These are phyloP conservation scores for Brenthis daphne DNA, from an alignment of 2,888 invertebrate genomes.

Conservation along the genomic window DNA sequence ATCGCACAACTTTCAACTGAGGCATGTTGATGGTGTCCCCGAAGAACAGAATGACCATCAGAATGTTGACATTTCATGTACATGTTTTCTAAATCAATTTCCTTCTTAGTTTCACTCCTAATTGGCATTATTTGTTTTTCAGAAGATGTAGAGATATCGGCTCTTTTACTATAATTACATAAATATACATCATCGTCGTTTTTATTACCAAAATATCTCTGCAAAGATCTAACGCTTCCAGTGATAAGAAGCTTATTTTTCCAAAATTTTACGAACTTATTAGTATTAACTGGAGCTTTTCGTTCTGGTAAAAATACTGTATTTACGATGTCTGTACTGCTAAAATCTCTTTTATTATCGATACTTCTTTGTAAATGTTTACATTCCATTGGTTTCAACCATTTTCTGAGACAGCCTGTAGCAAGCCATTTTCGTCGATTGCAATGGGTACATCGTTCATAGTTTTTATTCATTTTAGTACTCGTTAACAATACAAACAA, in stretches of 20 bases:
- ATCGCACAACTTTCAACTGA: conserved; percentile 75
- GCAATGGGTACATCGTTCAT: conserved; percentile 74
- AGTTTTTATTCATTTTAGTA: conserved; percentile 71
- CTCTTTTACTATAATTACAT: conserved; percentile 58
- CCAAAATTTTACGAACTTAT: conserved; percentile 77
- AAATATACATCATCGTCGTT: conserved; percentile 60
- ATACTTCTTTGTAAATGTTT: conserved; percentile 76
- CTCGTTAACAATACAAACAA: no score
- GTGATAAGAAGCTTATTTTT: conserved; percentile 74
- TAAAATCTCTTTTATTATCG: conserved; percentile 72
- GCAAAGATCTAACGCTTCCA: conserved; percentile 72
- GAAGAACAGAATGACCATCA: conserved; percentile 70
- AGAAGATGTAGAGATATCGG: conserved; percentile 63
- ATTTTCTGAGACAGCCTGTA: conserved; percentile 75
- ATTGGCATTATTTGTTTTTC: conserved; percentile 52
- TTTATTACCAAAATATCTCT: conserved; percentile 73
- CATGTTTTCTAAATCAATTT: conserved; percentile 57
- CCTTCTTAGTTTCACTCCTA: conserved; percentile 58
- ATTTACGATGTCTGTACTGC: conserved; percentile 69
- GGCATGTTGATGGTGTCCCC: conserved; percentile 73
- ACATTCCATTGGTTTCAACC: conserved; percentile 78
- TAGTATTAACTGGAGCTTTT: conserved; percentile 63
- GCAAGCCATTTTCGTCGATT: conserved; percentile 76
- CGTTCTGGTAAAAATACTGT: conserved; percentile 70
- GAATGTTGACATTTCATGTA: conserved; percentile 69